phyloP scores from a whole-genome alignment of 1,140 invertebrate genomes.

The Whitmania pigra region DNA sequence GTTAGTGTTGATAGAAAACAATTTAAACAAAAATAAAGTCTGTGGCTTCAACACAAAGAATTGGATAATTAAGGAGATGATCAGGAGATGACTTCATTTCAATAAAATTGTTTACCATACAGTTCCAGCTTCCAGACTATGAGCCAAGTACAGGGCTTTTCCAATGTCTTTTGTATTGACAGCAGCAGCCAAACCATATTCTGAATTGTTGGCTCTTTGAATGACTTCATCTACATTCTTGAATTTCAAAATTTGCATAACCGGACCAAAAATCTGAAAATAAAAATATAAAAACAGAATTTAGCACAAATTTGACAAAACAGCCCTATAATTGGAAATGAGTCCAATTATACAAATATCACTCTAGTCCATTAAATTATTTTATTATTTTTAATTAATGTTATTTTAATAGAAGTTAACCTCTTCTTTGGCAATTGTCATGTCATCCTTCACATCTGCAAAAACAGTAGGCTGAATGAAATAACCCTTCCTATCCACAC shows the following conservation, averaged over 20 bases:
- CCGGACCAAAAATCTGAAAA: constrained; percentile 76
- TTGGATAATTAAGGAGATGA: neutral
- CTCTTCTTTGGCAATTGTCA: constrained; percentile 82
- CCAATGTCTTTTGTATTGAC: constrained; percentile 75
- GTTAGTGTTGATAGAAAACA: too few species aligned
- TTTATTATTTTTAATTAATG: neutral
- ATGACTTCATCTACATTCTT: constrained; percentile 74
- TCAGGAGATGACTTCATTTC: neutral
- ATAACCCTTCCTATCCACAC: constrained; percentile 61
- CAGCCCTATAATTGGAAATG: neutral
- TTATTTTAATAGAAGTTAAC: constrained; percentile 32
- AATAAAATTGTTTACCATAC: constrained; percentile 57
- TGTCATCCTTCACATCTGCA: constrained; percentile 75
- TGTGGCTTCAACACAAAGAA: neutral
- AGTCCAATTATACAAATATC: neutral
- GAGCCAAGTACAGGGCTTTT: constrained; percentile 43
- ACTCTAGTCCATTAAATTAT: too few species aligned
- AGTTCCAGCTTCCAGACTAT: constrained; percentile 62
- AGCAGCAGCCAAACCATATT: constrained; percentile 74
- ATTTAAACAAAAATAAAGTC: too few species aligned
- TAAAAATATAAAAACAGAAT: constrained; percentile 8
- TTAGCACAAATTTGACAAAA: neutral
- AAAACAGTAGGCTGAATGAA: constrained; percentile 93
- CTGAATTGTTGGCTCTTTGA: constrained; percentile 70
- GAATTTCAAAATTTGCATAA: constrained; percentile 78